phyloP scores from a whole-genome alignment of 2,888 invertebrate genomes.

The Spialia ferax region DNA sequence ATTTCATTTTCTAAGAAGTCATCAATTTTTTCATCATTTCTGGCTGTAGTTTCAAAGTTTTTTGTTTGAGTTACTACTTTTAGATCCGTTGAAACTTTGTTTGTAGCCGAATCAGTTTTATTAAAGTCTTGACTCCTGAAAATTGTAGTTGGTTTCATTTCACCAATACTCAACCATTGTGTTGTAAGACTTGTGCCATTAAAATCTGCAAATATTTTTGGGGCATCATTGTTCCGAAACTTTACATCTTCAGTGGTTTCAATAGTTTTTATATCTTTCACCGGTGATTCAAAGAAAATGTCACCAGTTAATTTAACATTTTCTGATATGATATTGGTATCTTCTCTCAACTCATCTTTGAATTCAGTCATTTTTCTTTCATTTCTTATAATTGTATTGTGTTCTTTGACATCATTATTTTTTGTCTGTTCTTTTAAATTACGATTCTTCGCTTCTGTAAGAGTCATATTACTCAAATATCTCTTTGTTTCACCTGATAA shows the following conservation, averaged over 20 bases:
- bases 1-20: slow-evolving; percentile 22
- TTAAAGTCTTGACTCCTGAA: slow-evolving; percentile 2
- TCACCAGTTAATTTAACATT: slow-evolving; percentile 3
- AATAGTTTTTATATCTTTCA: background rate
- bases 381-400: background rate
- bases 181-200: slow-evolving; percentile 5
- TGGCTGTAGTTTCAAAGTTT: background rate
- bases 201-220: background rate
- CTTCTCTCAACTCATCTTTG: background rate
- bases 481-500: background rate
- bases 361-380: background rate
- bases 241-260: background rate
- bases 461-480: background rate
- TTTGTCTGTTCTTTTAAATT: background rate
- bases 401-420: background rate
- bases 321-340: slow-evolving; percentile 5
- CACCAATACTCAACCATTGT: background rate
- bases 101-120: background rate
- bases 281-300: background rate
- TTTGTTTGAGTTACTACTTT: background rate
- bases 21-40: background rate
- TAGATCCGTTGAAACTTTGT: background rate
- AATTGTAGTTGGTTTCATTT: background rate
- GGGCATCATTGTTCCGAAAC: background rate
- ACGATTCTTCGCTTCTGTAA: background rate